These are phyloP conservation scores for Ia io DNA, from an alignment of 2,113 vertebrate genomes.

Conservation along the genomic window DNA sequence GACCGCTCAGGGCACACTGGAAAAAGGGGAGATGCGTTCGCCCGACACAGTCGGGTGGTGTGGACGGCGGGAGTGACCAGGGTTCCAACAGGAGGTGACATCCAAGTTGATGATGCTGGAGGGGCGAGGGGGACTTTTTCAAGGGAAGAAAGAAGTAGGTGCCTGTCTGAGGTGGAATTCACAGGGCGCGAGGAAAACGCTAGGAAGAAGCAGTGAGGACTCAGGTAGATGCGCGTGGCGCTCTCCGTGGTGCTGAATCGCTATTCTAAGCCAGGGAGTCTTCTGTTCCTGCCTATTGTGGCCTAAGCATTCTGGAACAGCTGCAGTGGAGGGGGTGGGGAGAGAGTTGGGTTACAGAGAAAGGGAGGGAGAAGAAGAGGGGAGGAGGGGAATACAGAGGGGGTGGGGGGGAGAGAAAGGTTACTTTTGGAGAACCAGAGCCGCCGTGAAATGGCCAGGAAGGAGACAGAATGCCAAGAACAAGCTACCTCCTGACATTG, in stretches of 20 bases:
- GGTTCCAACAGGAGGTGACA: neutral
- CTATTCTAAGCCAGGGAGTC: neutral
- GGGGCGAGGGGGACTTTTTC: neutral
- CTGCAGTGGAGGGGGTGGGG: neutral
- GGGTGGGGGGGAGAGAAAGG: neutral
- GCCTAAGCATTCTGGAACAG: neutral
- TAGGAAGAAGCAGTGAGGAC: neutral
- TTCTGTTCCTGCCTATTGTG: neutral
- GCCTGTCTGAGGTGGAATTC: neutral
- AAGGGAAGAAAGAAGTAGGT: neutral
- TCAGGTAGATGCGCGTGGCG: fast-evolving
- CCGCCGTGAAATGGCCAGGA: neutral
- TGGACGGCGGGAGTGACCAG: neutral
- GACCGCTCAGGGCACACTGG: neutral
- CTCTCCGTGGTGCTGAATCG: conserved; percentile 60
- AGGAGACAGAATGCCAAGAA: neutral
- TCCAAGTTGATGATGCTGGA: neutral
- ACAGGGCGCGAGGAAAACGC: neutral
- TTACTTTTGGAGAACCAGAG: neutral
- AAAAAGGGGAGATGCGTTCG: neutral
- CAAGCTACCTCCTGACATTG: neutral
- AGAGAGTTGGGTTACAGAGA: neutral
- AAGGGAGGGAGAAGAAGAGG: neutral
- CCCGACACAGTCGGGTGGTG: neutral
- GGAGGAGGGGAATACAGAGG: neutral